Evolutionary conservation across 2,888 invertebrate genomes (phyloP).

Genomic region (Eupithecia dodoneata): DNA sequence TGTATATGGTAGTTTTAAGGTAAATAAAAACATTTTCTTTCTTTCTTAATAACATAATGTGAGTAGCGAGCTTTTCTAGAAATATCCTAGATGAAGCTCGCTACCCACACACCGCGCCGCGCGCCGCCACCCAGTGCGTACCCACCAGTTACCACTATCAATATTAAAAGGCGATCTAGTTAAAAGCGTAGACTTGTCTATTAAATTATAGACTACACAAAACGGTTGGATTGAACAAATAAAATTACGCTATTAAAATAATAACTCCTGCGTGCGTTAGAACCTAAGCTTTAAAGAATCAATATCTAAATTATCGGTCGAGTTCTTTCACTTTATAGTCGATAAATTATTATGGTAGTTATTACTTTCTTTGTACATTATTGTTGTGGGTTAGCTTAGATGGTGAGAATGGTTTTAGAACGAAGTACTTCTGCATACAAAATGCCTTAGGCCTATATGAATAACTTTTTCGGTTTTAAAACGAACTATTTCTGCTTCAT

Average conservation of each 20-base stretch:
- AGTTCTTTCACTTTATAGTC: slow-evolving; percentile 11
- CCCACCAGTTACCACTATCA: slow-evolving; percentile 19
- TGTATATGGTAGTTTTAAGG: no score
- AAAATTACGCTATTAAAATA: slow-evolving; percentile 54
- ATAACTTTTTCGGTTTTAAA: no score
- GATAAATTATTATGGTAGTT: neutral
- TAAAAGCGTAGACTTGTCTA: slow-evolving; percentile 26
- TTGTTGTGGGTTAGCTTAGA: neutral
- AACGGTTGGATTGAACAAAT: slow-evolving; percentile 49
- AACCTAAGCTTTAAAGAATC: slow-evolving; percentile 42
- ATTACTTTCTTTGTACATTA: neutral
- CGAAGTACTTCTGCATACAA: no score
- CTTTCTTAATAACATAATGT: no score
- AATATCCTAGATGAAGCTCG: neutral
- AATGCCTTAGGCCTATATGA: no score
- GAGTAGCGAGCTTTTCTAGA: neutral
- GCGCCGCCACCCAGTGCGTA: slow-evolving; percentile 28
- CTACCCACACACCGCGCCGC: neutral
- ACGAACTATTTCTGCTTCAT: no score
- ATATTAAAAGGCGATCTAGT: slow-evolving; percentile 28
- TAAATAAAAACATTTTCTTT: no score
- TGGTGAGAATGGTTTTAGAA: neutral
- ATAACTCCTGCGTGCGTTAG: slow-evolving; percentile 45
- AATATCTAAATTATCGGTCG: slow-evolving; percentile 36
- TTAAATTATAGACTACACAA: slow-evolving; percentile 51